phyloP scores from a whole-genome alignment of 1,140 invertebrate species.

The Lasaia peninsularis region DNA sequence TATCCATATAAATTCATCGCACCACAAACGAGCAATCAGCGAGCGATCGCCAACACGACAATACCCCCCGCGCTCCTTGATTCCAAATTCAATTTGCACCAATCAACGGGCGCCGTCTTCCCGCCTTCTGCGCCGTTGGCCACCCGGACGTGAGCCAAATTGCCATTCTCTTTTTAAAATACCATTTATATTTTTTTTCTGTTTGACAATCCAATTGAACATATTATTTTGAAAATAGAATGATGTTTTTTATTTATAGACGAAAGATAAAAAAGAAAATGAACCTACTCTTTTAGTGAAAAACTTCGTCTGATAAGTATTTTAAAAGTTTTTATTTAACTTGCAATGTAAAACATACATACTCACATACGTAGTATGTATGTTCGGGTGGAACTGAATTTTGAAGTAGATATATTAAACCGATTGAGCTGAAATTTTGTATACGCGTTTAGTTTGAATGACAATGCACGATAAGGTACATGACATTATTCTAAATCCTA shows the following conservation, averaged over 20 bases:
- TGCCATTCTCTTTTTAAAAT: slow-evolving; percentile 37
- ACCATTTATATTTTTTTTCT: slow-evolving; percentile 33
- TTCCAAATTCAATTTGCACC: slow-evolving; percentile 75
- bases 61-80: slow-evolving; percentile 49
- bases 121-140: slow-evolving; percentile 57
- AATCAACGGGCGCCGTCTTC: slow-evolving; percentile 71
- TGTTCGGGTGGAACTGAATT: too few relatives aligned
- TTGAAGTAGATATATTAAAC: too few relatives aligned
- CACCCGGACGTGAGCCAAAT: slow-evolving; percentile 47
- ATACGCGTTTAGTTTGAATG: too few relatives aligned
- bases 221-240: slow-evolving; percentile 13
- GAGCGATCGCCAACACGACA: slow-evolving; percentile 73
- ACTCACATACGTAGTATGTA: too few relatives aligned
- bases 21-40: slow-evolving; percentile 74
- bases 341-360: too few relatives aligned
- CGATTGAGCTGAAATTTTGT: too few relatives aligned
- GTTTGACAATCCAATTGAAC: slow-evolving; percentile 23
- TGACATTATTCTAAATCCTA: too few relatives aligned
- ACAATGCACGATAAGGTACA: too few relatives aligned
- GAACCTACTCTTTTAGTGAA: neutral
- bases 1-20: slow-evolving; percentile 43
- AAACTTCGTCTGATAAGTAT: too few relatives aligned
- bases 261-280: neutral
- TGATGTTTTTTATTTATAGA: slow-evolving; percentile 12
- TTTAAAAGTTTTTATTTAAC: too few relatives aligned